Evolutionary conservation across 2,888 invertebrate species (phyloP), one percentile per base, ranked within the genome.

Genomic region (Spicauda simplicius): DNA sequence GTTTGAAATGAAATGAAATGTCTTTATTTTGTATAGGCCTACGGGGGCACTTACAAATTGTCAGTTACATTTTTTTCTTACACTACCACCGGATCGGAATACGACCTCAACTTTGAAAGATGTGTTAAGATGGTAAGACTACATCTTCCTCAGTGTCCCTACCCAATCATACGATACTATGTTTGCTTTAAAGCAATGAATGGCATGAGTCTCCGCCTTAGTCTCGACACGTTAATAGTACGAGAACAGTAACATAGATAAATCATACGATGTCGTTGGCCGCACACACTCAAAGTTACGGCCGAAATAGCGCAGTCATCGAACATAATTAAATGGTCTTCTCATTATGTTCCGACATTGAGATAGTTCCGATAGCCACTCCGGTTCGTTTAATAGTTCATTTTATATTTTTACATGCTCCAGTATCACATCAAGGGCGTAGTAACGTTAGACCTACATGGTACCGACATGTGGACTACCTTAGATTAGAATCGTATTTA

Each of bases 221-320:
- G 14, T 41, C 12, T 41, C 14, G 14, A 14, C 14, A 41, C 1
- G 14, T 14, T 41, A 41, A 41, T 41, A 41, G 10, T 41, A 14
- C 41, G 14, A 25, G 2, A 25, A 25, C 2, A 25, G 25, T 25
- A 25, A 25, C 25, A 5, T 25, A 25, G 25, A 41, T 14, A 14
- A 41, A 33, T 6, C 33, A 10, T 33, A 1, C 14, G 41, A 41
- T 25, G 14, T 14, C 41, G 41, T 1, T 41, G 10, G 14, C 14
- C 14, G 41, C 41, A 12, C 41, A 41, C 41, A 41, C 41, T 41
- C 3, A n/a, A 14, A 33, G 14, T 14, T 14, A 14, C 14, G 41
- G 41, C 5, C 41, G 41, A 41, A 41, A 41, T 0, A 10, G 55
- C 55, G n/a, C 33, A 30, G 55, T 55, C 55, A 55, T 55, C 55